These are phyloP conservation scores for Pampusana beccarii DNA, from an alignment of 2,113 vertebrate species.

Conservation along the genomic window DNA sequence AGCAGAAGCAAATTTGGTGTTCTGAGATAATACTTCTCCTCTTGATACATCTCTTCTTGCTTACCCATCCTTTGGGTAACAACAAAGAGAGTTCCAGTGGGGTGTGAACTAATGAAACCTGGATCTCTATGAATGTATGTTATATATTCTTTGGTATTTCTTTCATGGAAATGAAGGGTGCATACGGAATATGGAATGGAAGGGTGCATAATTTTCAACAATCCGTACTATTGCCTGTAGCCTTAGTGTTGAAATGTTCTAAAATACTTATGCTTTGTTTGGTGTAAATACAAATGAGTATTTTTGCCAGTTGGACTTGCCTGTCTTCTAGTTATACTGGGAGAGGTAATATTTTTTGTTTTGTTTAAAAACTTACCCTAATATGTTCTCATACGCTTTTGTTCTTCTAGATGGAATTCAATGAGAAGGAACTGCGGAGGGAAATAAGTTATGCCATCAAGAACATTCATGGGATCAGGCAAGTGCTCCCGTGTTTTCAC, in stretches of 20 bases:
- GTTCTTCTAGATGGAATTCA: slow-evolving; percentile 85
- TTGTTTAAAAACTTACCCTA: background rate
- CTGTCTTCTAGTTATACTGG: background rate
- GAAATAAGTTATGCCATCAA: slow-evolving; percentile 96
- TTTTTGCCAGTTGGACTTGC: background rate
- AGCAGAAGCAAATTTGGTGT: background rate
- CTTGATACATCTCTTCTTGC: background rate
- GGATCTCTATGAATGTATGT: background rate
- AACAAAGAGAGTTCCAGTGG: background rate
- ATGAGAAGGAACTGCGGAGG: slow-evolving; percentile 86
- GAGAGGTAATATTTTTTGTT: background rate
- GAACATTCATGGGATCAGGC: slow-evolving; percentile 93
- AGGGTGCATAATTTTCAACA: background rate
- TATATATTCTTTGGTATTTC: background rate
- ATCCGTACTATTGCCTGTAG: background rate
- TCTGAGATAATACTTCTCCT: background rate
- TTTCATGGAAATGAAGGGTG: background rate
- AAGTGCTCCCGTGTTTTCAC: slow-evolving; percentile 9
- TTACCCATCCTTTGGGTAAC: background rate
- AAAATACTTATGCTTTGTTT: background rate
- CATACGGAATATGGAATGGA: background rate
- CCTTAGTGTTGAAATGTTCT: background rate
- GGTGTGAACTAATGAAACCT: background rate
- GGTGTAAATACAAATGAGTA: background rate
- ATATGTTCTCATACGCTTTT: background rate